Evolutionary conservation across 1,140 invertebrate species (phyloP).

Genomic region (Drosophila simulans): DNA sequence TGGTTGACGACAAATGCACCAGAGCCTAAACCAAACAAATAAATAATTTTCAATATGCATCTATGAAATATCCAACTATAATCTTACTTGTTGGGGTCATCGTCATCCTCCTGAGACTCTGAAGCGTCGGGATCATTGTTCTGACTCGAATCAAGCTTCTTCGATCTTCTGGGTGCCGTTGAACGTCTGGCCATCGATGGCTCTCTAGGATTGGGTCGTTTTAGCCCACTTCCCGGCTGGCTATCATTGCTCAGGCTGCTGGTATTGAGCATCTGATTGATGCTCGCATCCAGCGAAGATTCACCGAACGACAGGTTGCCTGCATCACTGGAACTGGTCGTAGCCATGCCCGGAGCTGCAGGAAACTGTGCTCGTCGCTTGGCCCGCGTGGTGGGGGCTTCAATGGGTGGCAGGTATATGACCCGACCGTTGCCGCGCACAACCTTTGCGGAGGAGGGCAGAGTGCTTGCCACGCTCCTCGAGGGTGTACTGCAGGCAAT

Average conservation of each 20-base stretch:
- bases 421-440: conserved; percentile 89
- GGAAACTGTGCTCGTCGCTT: conserved; percentile 79
- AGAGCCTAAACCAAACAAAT: conserved; percentile 87
- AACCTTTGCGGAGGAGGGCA: conserved; percentile 86
- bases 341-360: conserved; percentile 5
- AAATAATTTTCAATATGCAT: background rate
- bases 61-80: background rate
- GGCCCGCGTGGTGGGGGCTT: conserved; percentile 89
- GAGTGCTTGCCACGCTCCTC: conserved; percentile 7
- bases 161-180: conserved; percentile 42
- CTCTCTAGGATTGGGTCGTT: conserved; percentile 42
- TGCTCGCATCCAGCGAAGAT: conserved; percentile 39
- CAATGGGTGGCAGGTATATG: conserved; percentile 91
- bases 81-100: conserved; percentile 91
- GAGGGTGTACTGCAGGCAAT: conserved; percentile 66
- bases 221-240: conserved; percentile 1
- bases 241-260: conserved; percentile 47
- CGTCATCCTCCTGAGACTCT: conserved; percentile 91
- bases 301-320: conserved; percentile 45
- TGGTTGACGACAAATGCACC: conserved; percentile 98
- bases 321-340: conserved; percentile 28
- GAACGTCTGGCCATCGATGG: conserved; percentile 39
- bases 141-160: conserved; percentile 45
- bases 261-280: conserved; percentile 20
- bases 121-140: conserved; percentile 87